A percentile compares a stretch with the other conserved stretches of the same genome.
Conservation (phyloP, 1,140 invertebrate species). For the Thereuonema tuberculata region DNA sequence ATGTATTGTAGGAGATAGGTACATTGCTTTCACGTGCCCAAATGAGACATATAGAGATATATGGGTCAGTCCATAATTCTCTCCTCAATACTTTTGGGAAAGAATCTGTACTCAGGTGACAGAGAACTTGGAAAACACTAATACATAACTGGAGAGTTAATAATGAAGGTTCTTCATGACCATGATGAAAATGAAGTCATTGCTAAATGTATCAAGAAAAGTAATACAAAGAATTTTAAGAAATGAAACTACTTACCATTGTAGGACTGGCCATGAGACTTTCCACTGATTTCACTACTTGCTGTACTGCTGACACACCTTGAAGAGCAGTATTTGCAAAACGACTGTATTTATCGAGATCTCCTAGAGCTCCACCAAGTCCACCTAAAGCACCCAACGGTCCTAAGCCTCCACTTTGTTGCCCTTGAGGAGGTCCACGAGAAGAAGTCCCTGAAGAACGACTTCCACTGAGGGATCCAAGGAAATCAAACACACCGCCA, state of each 20-base stretch:
- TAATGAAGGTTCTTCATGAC: too few species aligned
- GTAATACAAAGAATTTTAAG: neutral
- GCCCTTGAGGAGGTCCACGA: neutral
- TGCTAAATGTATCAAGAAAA: too few species aligned
- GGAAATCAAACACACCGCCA: neutral
- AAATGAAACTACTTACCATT: neutral
- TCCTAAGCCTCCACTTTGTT: neutral
- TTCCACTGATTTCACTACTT: conserved; percentile 1
- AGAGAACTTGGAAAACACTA: too few species aligned
- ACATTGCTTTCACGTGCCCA: too few species aligned
- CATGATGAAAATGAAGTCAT: too few species aligned
- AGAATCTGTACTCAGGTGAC: too few species aligned
- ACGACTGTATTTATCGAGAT: neutral
- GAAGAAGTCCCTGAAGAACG: neutral
- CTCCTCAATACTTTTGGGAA: too few species aligned
- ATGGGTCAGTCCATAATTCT: too few species aligned
- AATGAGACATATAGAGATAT: too few species aligned
- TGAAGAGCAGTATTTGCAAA: neutral
- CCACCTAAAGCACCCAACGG: neutral
- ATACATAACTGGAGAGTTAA: too few species aligned
- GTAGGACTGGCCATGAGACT: neutral
- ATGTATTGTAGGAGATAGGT: too few species aligned
- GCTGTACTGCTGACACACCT: neutral
- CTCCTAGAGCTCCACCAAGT: neutral
- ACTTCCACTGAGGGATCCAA: neutral